These are phyloP conservation scores for Hipparchia semele DNA, from an alignment of 2,888 invertebrate genomes.

Conservation along the genomic window DNA sequence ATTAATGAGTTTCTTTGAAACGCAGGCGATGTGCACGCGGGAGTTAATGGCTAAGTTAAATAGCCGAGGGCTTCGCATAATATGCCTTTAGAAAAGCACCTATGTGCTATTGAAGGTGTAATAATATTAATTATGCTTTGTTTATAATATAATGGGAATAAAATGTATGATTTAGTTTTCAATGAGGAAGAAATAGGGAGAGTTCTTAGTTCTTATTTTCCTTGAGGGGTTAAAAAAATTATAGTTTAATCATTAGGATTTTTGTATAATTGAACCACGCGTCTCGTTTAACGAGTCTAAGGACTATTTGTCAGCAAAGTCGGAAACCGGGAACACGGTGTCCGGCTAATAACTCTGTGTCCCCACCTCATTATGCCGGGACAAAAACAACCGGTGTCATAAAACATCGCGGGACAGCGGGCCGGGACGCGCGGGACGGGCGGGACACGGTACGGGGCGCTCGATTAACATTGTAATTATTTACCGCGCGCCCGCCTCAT, in stretches of 20 bases:
- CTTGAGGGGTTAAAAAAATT: too few relatives aligned
- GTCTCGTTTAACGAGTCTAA: background rate
- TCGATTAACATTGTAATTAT: slow-evolving; percentile 53
- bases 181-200: too few relatives aligned
- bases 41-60: background rate
- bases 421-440: slow-evolving; percentile 4
- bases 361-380: slow-evolving; percentile 3
- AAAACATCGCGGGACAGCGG: background rate
- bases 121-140: too few relatives aligned
- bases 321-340: background rate
- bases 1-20: slow-evolving; percentile 6
- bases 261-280: background rate
- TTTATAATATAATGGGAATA: too few relatives aligned
- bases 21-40: background rate
- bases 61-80: background rate
- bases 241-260: too few relatives aligned
- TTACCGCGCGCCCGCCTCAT: slow-evolving; percentile 47
- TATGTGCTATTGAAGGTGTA: too few relatives aligned
- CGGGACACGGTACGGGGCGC: slow-evolving; percentile 11
- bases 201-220: too few relatives aligned
- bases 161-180: too few relatives aligned
- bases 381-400: slow-evolving; percentile 7
- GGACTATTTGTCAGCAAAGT: background rate
- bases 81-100: background rate
- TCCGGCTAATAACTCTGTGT: background rate